A percentile compares a stretch with the other conserved stretches of the same genome.
Conservation (phyloP, 2,797 vertebrate genomes). For the Dermochelys coriacea region DNA sequence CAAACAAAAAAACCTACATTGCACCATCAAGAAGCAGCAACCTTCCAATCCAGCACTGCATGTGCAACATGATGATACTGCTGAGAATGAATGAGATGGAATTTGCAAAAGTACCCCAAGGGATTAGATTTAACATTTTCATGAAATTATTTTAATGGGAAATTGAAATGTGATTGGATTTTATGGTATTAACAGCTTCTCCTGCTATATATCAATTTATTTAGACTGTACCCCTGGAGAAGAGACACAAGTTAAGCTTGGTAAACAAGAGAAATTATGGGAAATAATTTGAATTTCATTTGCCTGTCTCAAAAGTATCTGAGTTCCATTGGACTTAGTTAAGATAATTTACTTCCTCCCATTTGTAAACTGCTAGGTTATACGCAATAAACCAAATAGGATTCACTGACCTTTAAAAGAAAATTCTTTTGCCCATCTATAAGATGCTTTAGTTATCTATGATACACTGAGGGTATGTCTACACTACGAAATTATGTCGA, state of each 20-base stretch:
- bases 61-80: neutral
- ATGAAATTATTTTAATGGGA: neutral
- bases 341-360: neutral
- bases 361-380: neutral
- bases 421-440: neutral
- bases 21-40: neutral
- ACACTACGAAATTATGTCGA: too few species aligned
- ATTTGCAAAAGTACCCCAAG: neutral
- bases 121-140: neutral
- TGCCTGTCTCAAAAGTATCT: neutral
- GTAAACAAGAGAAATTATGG: neutral
- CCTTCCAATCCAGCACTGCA: neutral
- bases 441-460: neutral
- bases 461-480: neutral
- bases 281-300: neutral
- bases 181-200: neutral
- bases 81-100: neutral
- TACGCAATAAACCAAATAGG: neutral
- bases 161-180: neutral
- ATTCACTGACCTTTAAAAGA: neutral
- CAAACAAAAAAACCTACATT: neutral
- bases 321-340: neutral
- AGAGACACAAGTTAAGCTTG: neutral
- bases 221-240: neutral
- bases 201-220: neutral